These are phyloP conservation scores for Drosophila meridionalis DNA, from an alignment of 2,888 invertebrate species.

Conservation along the genomic window DNA sequence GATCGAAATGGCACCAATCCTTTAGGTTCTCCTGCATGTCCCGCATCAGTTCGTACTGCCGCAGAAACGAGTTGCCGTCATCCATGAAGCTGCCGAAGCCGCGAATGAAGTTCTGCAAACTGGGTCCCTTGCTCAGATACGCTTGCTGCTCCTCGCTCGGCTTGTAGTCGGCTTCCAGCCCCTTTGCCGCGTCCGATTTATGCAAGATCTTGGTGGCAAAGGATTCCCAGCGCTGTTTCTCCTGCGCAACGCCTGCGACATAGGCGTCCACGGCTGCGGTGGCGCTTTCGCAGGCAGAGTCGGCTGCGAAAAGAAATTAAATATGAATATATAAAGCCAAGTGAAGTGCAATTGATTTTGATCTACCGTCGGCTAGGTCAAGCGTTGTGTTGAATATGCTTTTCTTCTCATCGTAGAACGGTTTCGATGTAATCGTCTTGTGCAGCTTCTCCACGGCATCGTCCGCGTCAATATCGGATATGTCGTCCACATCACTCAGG, in stretches of 20 bases:
- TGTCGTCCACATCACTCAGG: slow-evolving; percentile 46
- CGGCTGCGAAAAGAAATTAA: background rate
- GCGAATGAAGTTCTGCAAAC: slow-evolving; percentile 69
- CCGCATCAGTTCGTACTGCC: slow-evolving; percentile 59
- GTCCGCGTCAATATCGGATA: slow-evolving; percentile 43
- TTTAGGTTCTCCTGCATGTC: slow-evolving; percentile 60
- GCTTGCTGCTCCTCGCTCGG: slow-evolving; percentile 70
- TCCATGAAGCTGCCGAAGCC: slow-evolving; percentile 69
- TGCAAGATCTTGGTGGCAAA: slow-evolving; percentile 16
- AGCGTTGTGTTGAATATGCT: slow-evolving; percentile 37
- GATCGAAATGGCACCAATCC: slow-evolving; percentile 45
- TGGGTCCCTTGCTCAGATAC: slow-evolving; percentile 65
- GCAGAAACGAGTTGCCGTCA: slow-evolving; percentile 61
- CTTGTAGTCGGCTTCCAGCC: background rate
- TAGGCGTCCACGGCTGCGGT: slow-evolving; percentile 25
- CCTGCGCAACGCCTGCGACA: slow-evolving; percentile 54
- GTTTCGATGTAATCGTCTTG: slow-evolving; percentile 20
- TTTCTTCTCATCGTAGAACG: background rate
- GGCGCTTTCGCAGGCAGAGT: background rate
- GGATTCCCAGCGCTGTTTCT: slow-evolving; percentile 67
- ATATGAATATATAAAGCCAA: background rate
- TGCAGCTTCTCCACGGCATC: slow-evolving; percentile 33
- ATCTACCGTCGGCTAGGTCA: slow-evolving; percentile 13
- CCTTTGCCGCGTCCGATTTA: slow-evolving; percentile 9
- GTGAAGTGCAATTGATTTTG: background rate